Conservation (phyloP, 2,797 vertebrate species). For the Odontamblyopus lacepedii region DNA sequence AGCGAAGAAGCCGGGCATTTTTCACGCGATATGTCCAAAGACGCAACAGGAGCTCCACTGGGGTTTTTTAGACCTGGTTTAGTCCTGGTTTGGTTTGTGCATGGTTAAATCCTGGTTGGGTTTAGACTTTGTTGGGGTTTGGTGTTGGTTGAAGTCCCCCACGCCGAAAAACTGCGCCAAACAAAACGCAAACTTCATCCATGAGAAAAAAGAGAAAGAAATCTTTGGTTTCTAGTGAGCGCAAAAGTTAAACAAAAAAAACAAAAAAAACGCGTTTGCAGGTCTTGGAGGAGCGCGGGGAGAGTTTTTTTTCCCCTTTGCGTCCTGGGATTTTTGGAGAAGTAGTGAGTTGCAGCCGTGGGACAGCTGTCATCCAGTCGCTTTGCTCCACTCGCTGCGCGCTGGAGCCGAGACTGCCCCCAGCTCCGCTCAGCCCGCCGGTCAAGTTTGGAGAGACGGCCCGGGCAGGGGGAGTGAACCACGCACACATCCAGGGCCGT, state of each 20-base stretch:
- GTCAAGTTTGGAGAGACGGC: constrained; percentile 11
- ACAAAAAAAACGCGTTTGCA: constrained; percentile 57
- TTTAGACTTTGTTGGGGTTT: background rate
- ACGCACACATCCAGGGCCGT: background rate
- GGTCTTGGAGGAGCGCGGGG: constrained; percentile 41
- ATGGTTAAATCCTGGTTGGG: background rate
- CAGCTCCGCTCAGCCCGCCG: background rate
- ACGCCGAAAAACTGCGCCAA: constrained; percentile 72
- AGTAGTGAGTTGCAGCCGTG: constrained; percentile 57
- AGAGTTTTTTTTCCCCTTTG: constrained; percentile 26
- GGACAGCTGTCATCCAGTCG: constrained; percentile 73
- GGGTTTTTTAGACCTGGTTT: background rate
- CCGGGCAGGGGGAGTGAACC: background rate
- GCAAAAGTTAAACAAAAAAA: no score
- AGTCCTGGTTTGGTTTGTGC: background rate
- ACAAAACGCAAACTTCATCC: constrained; percentile 73
- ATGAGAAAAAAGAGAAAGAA: constrained; percentile 63
- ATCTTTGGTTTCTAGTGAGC: constrained; percentile 55
- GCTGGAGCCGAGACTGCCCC: no score
- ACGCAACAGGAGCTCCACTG: constrained; percentile 29
- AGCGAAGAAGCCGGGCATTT: constrained; percentile 66
- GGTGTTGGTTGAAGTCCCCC: constrained; percentile 54
- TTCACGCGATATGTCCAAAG: constrained; percentile 43
- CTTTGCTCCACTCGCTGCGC: constrained; percentile 48
- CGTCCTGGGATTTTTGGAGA: constrained; percentile 27